Evolutionary conservation across 2,888 invertebrate genomes (phyloP), one percentile per base, ranked within the genome.

Genomic region (Adineta ricciae): DNA sequence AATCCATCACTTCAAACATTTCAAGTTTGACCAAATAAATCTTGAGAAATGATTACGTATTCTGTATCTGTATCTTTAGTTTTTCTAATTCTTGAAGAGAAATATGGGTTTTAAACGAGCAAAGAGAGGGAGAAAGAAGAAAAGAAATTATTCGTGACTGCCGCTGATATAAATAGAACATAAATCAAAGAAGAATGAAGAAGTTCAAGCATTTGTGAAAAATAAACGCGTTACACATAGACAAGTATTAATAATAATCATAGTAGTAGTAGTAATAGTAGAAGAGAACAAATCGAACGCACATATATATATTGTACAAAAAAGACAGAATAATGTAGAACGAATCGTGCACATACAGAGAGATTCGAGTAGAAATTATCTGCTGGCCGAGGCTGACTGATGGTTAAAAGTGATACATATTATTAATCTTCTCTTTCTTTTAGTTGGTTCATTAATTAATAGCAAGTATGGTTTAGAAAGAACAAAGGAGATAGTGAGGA

Each of bases 221-320:
- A 64, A 64, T 64, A 64, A 64, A 64, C 64, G 5, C 32, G 64
- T 64, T 19, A 64, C 64, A 64, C 64, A 64, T 64, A 56, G n/a
- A 64, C 32, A 32, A 64, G 64, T 32, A 38, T 27, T 46, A 46
- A 46, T 46, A 46, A 11, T 46, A 46, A 46, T 46, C 49, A 36
- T 49, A 83, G 41, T 5, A 83, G 32, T 19, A 83, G 16, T 16
- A 83, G 38, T 19, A n/a, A n/a, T n/a, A 83, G 11, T 52, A 83
- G 32, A 83, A 19, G 19, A 83, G 41, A 3, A 83, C 27, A 19
- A 83, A 83, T 27, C 83, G 27, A 41, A 38, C 83, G 27, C 9
- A 38, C 83, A 83, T 46, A 41, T 83, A 38, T 56, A 38, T 56
- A 64, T 84, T 27, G 49, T 72, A 54, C 73, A 52, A 36, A 84